These are phyloP conservation scores for Hypsibius dujardini DNA, from an alignment of 1,140 invertebrate species.

Conservation along the genomic window DNA sequence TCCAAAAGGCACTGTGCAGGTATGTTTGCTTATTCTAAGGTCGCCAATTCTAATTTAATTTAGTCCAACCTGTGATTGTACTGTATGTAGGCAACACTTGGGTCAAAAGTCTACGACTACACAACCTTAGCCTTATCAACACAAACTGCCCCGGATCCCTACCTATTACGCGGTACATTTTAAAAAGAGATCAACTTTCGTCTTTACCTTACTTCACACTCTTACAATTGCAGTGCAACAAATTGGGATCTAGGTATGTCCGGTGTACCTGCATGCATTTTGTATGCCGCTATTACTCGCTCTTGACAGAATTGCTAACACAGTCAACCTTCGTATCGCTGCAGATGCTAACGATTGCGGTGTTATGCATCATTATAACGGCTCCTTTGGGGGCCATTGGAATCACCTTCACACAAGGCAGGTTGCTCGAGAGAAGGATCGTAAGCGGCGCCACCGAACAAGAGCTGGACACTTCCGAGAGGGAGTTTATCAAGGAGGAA, in stretches of 20 bases:
- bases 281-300: not conserved
- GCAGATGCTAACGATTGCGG: conserved; percentile 48
- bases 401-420: not conserved
- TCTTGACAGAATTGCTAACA: too few relatives aligned
- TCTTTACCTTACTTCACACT: too few relatives aligned
- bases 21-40: conserved; percentile 25
- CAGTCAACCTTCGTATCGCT: conserved; percentile 20
- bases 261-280: not conserved
- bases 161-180: not conserved
- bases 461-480: too few relatives aligned
- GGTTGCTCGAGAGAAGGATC: not conserved
- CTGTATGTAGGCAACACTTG: conserved; percentile 23
- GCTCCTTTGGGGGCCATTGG: conserved; percentile 66
- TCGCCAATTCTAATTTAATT: too few relatives aligned
- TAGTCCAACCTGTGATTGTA: too few relatives aligned
- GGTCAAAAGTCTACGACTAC: not conserved
- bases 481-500: too few relatives aligned
- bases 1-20: conserved; percentile 58
- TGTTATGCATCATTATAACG: conserved; percentile 74
- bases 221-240: not conserved
- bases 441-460: too few relatives aligned
- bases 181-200: too few relatives aligned
- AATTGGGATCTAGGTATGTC: not conserved
- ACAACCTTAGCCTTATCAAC: conserved; percentile 1
- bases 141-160: not conserved